A percentile compares a stretch with the other conserved stretches of the same genome.
Evolutionary conservation across 2,888 invertebrate genomes (phyloP).

Genomic region (Schizaphis graminum): DNA sequence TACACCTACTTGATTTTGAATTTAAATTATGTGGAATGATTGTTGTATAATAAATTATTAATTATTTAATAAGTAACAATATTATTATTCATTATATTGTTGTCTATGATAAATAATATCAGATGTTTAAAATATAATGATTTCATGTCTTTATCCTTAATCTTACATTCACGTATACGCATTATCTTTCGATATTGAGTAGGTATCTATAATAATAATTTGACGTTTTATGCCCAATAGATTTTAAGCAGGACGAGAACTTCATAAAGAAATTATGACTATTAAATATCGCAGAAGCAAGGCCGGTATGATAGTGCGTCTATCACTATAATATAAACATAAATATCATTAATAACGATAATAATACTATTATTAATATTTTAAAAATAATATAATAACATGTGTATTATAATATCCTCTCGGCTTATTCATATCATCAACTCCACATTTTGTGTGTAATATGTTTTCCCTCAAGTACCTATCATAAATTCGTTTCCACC

Average conservation of each 20-base stretch:
- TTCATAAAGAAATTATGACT: background rate
- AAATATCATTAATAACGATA: constrained; percentile 16
- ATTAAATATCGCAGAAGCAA: constrained; percentile 24
- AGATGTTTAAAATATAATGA: background rate
- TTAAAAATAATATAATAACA: background rate
- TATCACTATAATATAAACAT: background rate
- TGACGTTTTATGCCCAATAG: background rate
- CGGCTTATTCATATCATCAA: constrained; percentile 25
- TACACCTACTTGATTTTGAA: background rate
- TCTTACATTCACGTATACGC: background rate
- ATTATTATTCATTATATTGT: background rate
- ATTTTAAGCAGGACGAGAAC: background rate
- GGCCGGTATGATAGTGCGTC: constrained; percentile 19
- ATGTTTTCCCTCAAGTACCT: background rate
- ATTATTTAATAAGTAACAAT: background rate
- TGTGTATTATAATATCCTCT: background rate
- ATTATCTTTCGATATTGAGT: background rate
- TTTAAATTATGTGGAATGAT: background rate
- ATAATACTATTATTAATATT: background rate
- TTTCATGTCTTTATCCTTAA: background rate
- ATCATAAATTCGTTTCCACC: background rate
- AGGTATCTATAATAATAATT: background rate
- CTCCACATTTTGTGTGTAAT: background rate
- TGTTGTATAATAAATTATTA: background rate
- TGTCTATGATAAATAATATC: background rate